Conservation (phyloP, 2,797 vertebrate genomes). For the Arremon aurantiirostris region DNA sequence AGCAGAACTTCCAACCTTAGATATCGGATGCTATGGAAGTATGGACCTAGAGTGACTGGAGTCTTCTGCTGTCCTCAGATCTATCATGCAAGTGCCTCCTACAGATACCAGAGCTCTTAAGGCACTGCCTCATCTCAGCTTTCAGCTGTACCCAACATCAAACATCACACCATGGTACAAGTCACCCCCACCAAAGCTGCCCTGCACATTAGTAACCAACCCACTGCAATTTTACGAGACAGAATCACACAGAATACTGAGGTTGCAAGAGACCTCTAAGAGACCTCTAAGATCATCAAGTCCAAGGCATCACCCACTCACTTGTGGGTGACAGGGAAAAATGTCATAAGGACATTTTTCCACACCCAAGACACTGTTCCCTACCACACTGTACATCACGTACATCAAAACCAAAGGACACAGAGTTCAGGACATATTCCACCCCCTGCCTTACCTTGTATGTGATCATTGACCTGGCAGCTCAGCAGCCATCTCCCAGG, state of each 20-base stretch:
- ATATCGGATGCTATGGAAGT: not conserved
- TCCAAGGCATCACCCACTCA: not conserved
- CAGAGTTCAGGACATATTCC: too few species aligned
- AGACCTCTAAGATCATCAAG: too few species aligned
- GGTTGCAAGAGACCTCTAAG: not conserved
- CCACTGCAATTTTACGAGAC: not conserved
- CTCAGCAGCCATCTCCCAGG: slow-evolving; percentile 79
- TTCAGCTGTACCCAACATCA: not conserved
- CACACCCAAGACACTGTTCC: not conserved
- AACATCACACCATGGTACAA: not conserved
- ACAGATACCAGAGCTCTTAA: not conserved
- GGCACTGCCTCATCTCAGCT: not conserved
- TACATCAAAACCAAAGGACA: not conserved
- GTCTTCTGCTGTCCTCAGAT: not conserved
- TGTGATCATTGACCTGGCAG: slow-evolving; percentile 78
- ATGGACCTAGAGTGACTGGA: accelerated
- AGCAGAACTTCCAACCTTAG: not conserved
- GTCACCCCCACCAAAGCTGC: not conserved
- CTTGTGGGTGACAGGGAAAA: not conserved
- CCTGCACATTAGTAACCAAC: not conserved
- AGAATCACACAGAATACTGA: not conserved
- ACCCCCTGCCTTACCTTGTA: slow-evolving; percentile 69
- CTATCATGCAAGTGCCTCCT: not conserved
- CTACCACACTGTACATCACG: not conserved
- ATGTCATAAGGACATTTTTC: not conserved